These are phyloP conservation scores for Battus philenor DNA, from an alignment of 1,140 invertebrate genomes.

Conservation along the genomic window DNA sequence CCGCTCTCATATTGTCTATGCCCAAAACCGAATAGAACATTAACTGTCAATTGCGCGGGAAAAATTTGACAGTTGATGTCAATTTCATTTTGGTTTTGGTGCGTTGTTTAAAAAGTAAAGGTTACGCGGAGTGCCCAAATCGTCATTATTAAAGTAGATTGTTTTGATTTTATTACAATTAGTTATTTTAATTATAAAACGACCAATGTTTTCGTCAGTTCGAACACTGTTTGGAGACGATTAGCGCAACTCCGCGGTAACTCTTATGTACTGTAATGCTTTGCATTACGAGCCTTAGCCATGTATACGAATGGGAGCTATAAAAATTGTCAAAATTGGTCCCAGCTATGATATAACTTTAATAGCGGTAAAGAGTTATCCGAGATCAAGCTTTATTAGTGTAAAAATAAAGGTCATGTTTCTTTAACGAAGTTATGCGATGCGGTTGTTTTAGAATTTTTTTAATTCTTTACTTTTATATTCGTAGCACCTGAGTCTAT, in stretches of 20 bases:
- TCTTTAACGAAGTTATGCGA: slow-evolving; percentile 28
- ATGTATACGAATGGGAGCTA: slow-evolving; percentile 70
- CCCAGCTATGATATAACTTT: slow-evolving; percentile 52
- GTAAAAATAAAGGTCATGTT: slow-evolving; percentile 46
- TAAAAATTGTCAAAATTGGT: slow-evolving; percentile 54
- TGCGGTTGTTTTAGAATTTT: slow-evolving; percentile 31
- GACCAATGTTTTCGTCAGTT: not conserved
- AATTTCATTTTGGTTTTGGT: slow-evolving; percentile 21
- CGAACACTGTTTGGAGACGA: not conserved
- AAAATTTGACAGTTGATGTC: slow-evolving; percentile 23
- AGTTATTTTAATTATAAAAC: too few species aligned
- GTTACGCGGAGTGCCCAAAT: slow-evolving; percentile 11
- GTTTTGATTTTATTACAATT: too few species aligned
- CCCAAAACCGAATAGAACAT: slow-evolving; percentile 9
- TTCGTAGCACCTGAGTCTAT: too few species aligned
- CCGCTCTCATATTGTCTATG: slow-evolving; percentile 9
- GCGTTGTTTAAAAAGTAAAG: slow-evolving; percentile 21
- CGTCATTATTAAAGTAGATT: too few species aligned
- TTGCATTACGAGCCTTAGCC: slow-evolving; percentile 67
- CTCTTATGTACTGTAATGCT: slow-evolving; percentile 31
- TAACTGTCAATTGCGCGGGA: slow-evolving; percentile 15
- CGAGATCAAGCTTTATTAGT: slow-evolving; percentile 68
- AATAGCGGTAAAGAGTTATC: slow-evolving; percentile 53
- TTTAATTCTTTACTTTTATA: too few species aligned
- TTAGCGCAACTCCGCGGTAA: not conserved